Conservation (phyloP, 2,888 invertebrate species). For the Drosophila fungiperda region DNA sequence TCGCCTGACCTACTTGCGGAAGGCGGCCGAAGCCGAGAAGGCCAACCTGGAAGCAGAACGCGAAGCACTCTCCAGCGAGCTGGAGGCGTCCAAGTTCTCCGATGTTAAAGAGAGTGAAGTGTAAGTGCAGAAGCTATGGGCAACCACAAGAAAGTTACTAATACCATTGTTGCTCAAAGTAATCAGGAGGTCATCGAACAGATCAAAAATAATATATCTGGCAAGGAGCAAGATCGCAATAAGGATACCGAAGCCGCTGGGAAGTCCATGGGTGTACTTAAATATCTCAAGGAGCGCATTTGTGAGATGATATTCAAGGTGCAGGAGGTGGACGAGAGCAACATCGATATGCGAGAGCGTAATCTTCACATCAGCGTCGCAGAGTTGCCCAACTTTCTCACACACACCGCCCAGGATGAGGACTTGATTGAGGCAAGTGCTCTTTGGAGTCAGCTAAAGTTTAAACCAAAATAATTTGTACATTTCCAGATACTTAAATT, state of each 20-base stretch:
- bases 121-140: constrained; percentile 85
- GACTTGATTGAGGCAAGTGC: constrained; percentile 81
- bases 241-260: constrained; percentile 83
- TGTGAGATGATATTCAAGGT: constrained; percentile 85
- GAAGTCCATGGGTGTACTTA: constrained; percentile 80
- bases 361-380: constrained; percentile 73
- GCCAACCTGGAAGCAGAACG: constrained; percentile 88
- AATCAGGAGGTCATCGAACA: constrained; percentile 90
- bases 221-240: constrained; percentile 85
- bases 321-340: constrained; percentile 84
- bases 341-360: constrained; percentile 75
- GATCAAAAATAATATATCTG: constrained; percentile 87
- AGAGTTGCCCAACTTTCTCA: constrained; percentile 80
- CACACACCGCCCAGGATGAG: constrained; percentile 77
- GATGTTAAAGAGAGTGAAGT: constrained; percentile 92
- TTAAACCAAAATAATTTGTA: not conserved
- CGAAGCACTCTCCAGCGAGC: constrained; percentile 88
- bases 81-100: constrained; percentile 92
- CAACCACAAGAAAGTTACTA: not conserved
- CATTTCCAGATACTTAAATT: constrained; percentile 79
- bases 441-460: not conserved
- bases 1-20: constrained; percentile 89
- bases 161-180: constrained; percentile 83
- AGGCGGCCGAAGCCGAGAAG: constrained; percentile 91
- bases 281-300: constrained; percentile 83